phyloP scores from a whole-genome alignment of 2,113 vertebrate genomes.

The Callorhinus ursinus region DNA sequence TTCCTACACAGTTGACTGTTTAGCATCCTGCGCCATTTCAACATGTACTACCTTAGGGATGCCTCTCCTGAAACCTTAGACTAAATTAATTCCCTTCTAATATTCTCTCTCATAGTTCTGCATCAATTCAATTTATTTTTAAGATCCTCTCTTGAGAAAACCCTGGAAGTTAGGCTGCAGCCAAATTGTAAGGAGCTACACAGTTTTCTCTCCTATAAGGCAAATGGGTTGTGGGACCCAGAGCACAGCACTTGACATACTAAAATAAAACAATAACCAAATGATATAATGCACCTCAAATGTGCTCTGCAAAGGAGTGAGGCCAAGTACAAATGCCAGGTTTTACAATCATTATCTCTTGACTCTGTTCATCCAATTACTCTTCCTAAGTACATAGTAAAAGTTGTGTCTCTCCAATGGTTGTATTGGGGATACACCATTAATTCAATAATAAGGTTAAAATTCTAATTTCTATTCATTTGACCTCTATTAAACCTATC shows the following conservation, averaged over 20 bases:
- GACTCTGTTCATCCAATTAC: background rate
- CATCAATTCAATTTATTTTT: background rate
- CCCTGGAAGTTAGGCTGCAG: background rate
- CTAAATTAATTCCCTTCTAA: conserved; percentile 24
- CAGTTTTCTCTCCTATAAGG: background rate
- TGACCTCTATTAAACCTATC: conserved; percentile 16
- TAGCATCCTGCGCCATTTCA: background rate
- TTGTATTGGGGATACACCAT: background rate
- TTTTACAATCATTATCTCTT: background rate
- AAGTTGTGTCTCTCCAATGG: background rate
- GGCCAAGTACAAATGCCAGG: background rate
- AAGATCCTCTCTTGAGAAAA: conserved; percentile 32
- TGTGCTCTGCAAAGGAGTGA: background rate
- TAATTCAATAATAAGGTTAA: conserved; percentile 37
- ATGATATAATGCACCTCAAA: background rate
- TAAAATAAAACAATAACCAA: conserved; percentile 38
- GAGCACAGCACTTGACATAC: background rate
- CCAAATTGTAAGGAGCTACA: background rate
- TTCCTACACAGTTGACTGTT: background rate
- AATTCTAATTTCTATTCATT: conserved; percentile 22
- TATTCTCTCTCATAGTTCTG: background rate
- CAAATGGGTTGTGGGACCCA: background rate
- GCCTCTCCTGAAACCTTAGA: background rate
- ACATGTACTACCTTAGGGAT: background rate
- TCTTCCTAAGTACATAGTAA: background rate